phyloP scores from a whole-genome alignment of 2,888 invertebrate species.

The Carabus problematicus region DNA sequence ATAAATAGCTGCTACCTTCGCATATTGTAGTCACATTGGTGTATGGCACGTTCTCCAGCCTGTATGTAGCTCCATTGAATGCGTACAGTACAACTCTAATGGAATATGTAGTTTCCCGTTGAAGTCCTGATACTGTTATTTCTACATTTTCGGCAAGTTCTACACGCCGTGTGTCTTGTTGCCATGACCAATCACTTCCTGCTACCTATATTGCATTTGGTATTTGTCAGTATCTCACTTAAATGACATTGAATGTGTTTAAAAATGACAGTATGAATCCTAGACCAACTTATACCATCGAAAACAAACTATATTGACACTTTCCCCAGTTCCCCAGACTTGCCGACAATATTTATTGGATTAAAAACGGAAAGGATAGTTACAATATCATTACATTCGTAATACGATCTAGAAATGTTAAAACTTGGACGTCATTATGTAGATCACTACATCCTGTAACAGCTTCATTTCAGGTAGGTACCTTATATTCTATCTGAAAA shows the following conservation, averaged over 20 bases:
- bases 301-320: no score
- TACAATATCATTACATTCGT: no score
- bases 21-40: slow-evolving; percentile 17
- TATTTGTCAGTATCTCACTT: no score
- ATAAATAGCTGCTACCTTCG: slow-evolving; percentile 9
- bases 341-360: no score
- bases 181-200: background rate
- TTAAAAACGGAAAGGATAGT: no score
- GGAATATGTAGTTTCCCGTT: slow-evolving; percentile 12
- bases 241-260: no score
- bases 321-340: no score
- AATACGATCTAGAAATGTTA: no score
- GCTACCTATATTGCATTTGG: background rate
- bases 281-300: no score
- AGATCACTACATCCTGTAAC: no score
- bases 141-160: background rate
- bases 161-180: background rate
- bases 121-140: background rate
- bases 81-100: slow-evolving; percentile 27
- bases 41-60: slow-evolving; percentile 8
- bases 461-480: background rate
- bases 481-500: slow-evolving; percentile 21
- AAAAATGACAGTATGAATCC: no score
- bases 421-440: no score
- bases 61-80: background rate